Percentiles rank a stretch among this genome's conserved stretches.
Conservation (phyloP, 2,113 vertebrate genomes). For the Xiphorhynchus elegans region DNA sequence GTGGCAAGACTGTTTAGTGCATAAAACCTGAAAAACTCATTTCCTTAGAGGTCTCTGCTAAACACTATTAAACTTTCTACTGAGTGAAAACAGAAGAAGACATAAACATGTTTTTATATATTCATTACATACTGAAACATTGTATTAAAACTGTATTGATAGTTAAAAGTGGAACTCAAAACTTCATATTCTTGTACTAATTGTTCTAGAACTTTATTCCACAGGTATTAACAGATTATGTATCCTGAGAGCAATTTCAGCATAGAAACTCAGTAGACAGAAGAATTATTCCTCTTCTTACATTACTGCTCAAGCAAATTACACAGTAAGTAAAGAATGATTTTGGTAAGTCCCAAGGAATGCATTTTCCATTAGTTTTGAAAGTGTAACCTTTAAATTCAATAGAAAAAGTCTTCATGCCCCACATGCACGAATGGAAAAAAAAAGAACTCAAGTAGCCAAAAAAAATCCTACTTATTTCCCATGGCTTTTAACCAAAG, state of each 20-base stretch:
- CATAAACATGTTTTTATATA: not conserved
- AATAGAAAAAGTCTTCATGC: slow-evolving; percentile 35
- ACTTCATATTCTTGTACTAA: not conserved
- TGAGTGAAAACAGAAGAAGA: not conserved
- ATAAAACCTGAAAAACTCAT: not conserved
- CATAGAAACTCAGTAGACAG: not conserved
- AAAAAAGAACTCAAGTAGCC: slow-evolving; percentile 45
- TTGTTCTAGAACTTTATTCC: not conserved
- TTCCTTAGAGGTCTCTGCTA: not conserved
- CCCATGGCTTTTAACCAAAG: slow-evolving; percentile 40
- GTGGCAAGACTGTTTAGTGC: not conserved
- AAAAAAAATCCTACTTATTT: slow-evolving; percentile 53
- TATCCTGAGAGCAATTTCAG: not conserved
- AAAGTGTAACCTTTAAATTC: slow-evolving; percentile 65
- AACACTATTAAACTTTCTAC: not conserved
- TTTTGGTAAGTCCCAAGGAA: slow-evolving; percentile 52
- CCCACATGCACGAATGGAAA: slow-evolving; percentile 54
- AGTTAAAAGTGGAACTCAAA: not conserved
- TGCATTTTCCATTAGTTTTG: slow-evolving; percentile 56
- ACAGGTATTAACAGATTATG: not conserved
- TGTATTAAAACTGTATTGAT: not conserved
- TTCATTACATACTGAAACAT: not conserved
- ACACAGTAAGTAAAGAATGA: slow-evolving; percentile 57
- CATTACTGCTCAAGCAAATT: slow-evolving; percentile 48
- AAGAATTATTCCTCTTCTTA: slow-evolving; percentile 35